These are phyloP conservation scores for Tinea pellionella DNA, from an alignment of 2,888 invertebrate species.

Conservation along the genomic window DNA sequence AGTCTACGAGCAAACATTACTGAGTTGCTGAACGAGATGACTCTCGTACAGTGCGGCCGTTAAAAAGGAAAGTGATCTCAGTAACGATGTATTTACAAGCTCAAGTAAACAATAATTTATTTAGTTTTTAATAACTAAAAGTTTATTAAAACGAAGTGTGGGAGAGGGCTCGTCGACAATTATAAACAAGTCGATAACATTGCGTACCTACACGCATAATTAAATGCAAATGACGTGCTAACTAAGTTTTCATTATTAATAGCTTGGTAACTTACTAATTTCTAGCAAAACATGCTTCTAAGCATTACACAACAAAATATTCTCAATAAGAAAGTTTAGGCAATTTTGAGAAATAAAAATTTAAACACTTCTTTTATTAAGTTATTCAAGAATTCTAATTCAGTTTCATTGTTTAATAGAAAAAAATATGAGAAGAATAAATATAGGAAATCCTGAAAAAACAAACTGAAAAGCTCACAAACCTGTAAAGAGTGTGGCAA, in stretches of 20 bases:
- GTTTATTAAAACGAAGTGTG: neutral
- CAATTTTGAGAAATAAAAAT: neutral
- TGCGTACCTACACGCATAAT: neutral
- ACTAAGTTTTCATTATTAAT: neutral
- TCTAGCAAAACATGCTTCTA: neutral
- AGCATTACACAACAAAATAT: neutral
- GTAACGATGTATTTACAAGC: neutral
- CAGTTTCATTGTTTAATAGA: too few relatives aligned
- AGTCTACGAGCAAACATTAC: neutral
- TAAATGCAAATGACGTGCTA: neutral
- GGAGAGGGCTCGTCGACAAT: neutral
- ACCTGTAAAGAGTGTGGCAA: slow-evolving; percentile 51
- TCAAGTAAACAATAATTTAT: neutral
- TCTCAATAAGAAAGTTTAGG: neutral
- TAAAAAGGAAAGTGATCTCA: slow-evolving; percentile 10
- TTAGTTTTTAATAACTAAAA: neutral
- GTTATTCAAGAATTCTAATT: too few relatives aligned
- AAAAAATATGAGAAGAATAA: too few relatives aligned
- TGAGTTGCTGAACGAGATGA: neutral
- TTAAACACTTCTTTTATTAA: too few relatives aligned
- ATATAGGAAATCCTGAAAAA: neutral
- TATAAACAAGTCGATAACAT: neutral
- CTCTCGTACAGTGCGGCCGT: neutral
- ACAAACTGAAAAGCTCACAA: neutral
- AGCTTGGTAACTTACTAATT: neutral